phyloP scores from a whole-genome alignment of 1,140 invertebrate species.

The Zelostemma sp. region DNA sequence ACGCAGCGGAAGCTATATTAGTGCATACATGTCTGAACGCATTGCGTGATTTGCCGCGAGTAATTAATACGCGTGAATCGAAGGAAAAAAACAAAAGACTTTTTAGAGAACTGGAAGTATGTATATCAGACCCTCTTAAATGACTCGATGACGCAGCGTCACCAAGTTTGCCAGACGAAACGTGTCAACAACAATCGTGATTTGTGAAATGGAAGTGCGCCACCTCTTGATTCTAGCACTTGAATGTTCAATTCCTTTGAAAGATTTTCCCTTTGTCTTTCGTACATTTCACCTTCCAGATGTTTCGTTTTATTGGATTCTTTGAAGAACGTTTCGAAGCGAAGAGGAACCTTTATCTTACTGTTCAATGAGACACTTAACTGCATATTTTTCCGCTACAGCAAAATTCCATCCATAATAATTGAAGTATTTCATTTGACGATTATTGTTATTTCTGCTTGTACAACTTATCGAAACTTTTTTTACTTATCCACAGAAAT shows the following conservation, averaged over 20 bases:
- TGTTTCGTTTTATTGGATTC: slow-evolving; percentile 26
- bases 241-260: slow-evolving; percentile 22
- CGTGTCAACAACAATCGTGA: slow-evolving; percentile 47
- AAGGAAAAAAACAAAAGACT: slow-evolving; percentile 13
- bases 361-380: slow-evolving; percentile 11
- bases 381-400: neutral
- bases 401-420: neutral
- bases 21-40: neutral
- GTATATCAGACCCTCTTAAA: slow-evolving; percentile 33
- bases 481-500: too few relatives aligned
- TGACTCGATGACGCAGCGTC: slow-evolving; percentile 47
- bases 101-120: slow-evolving; percentile 1
- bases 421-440: neutral
- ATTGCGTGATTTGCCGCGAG: slow-evolving; percentile 37
- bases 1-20: slow-evolving; percentile 11
- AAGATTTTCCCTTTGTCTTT: slow-evolving; percentile 26
- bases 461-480: slow-evolving; percentile 16
- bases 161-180: slow-evolving; percentile 34
- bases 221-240: slow-evolving; percentile 23
- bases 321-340: slow-evolving; percentile 12
- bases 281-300: slow-evolving; percentile 21
- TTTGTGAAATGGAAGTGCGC: slow-evolving; percentile 12
- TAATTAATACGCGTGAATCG: slow-evolving; percentile 30
- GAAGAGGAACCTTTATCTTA: slow-evolving; percentile 11
- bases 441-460: neutral